Conservation (phyloP, 2,113 vertebrate species). For the Cyprinodon brontotheroides region DNA sequence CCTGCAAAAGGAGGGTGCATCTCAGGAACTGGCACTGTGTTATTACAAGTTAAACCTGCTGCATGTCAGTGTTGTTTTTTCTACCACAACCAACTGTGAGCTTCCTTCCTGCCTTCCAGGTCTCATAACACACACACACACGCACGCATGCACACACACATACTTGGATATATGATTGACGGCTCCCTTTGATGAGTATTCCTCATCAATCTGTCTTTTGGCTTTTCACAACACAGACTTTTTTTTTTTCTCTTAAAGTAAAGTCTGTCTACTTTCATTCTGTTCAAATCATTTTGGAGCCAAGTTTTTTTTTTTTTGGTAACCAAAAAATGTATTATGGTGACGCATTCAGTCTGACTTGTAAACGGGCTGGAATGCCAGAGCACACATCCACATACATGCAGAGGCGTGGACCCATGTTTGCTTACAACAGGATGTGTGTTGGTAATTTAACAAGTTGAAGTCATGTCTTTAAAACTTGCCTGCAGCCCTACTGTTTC, state of each 20-base stretch:
- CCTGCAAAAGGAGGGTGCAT: background rate
- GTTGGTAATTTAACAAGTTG: conserved; percentile 69
- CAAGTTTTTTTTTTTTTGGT: conserved; percentile 1
- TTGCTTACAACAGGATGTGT: conserved; percentile 73
- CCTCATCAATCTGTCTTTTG: conserved; percentile 61
- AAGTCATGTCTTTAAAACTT: conserved; percentile 73
- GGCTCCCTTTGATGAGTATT: conserved; percentile 65
- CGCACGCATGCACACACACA: conserved; percentile 4
- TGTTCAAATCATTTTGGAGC: conserved; percentile 12
- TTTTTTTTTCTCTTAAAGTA: background rate
- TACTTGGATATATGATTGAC: conserved; percentile 49
- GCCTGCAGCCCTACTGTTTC: conserved; percentile 64
- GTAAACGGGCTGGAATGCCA: conserved; percentile 54
- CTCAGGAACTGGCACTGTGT: conserved; percentile 23
- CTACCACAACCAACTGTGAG: conserved; percentile 67
- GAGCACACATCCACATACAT: conserved; percentile 25
- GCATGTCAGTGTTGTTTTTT: conserved; percentile 54
- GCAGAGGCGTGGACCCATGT: conserved; percentile 49
- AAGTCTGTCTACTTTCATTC: conserved; percentile 40
- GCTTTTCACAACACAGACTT: conserved; percentile 25
- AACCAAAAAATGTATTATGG: conserved; percentile 54
- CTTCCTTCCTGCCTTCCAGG: conserved; percentile 64
- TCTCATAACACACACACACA: conserved; percentile 39
- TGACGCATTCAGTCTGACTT: conserved; percentile 55
- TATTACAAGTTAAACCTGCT: conserved; percentile 59